These are phyloP conservation scores for Drosophila mauritiana DNA, from an alignment of 1,140 invertebrate species.

Conservation along the genomic window DNA sequence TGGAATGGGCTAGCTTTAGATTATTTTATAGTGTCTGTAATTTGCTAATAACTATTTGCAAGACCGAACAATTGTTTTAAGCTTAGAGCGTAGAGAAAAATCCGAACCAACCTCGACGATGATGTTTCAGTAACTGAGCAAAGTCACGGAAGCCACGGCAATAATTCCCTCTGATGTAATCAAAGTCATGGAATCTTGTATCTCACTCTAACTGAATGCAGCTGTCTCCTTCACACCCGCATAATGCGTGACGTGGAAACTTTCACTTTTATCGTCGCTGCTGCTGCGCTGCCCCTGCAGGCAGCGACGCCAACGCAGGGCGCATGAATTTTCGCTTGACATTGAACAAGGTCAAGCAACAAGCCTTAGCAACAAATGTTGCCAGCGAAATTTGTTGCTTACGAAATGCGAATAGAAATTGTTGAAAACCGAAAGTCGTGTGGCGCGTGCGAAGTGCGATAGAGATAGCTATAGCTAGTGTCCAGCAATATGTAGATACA, in stretches of 20 bases:
- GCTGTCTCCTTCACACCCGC: constrained; percentile 19
- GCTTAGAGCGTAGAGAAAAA: constrained; percentile 1
- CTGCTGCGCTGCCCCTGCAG: constrained; percentile 12
- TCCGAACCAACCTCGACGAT: constrained; percentile 66
- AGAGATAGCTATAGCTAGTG: constrained; percentile 11
- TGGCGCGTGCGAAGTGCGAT: constrained; percentile 27
- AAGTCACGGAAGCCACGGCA: constrained; percentile 23
- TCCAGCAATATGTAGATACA: constrained; percentile 26
- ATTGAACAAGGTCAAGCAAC: constrained; percentile 79
- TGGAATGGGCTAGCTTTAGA: neutral
- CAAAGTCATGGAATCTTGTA: constrained; percentile 37
- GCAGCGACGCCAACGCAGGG: constrained; percentile 22
- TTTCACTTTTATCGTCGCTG: constrained; percentile 62
- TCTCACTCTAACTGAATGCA: neutral
- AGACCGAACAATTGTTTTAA: neutral
- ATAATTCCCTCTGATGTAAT: constrained; percentile 65
- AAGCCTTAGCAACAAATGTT: constrained; percentile 34
- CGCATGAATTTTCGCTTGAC: constrained; percentile 67
- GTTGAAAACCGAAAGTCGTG: constrained; percentile 34
- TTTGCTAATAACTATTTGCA: neutral
- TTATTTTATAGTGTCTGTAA: neutral
- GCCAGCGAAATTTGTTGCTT: constrained; percentile 54
- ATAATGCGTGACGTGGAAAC: constrained; percentile 63
- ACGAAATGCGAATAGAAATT: constrained; percentile 55
- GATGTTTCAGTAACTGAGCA: constrained; percentile 62